phyloP scores from a whole-genome alignment of 2,113 vertebrate genomes.

The Chiloscyllium plagiosum region DNA sequence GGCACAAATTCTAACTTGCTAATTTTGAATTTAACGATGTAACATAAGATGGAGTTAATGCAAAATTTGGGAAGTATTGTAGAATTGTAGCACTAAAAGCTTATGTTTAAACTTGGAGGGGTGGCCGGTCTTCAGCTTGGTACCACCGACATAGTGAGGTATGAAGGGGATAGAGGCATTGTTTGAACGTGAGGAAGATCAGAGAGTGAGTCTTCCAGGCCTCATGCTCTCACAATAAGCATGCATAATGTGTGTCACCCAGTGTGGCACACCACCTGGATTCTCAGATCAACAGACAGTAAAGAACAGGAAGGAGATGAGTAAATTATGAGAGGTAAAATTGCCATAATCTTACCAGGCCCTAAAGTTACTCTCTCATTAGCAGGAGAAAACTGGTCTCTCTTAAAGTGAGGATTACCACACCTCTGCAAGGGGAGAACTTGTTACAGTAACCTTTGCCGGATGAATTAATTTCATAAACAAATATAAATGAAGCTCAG shows the following conservation, averaged over 20 bases:
- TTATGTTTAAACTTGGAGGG: not conserved
- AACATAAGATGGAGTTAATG: not conserved
- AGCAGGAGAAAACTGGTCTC: no score
- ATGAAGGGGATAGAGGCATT: not conserved
- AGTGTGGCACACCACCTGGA: not conserved
- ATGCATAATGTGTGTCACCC: not conserved
- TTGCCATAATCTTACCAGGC: no score
- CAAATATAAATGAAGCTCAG: no score
- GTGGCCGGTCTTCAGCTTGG: not conserved
- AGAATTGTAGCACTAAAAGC: not conserved
- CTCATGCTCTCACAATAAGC: not conserved
- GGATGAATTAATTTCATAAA: no score
- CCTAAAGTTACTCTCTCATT: no score
- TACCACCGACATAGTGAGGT: not conserved
- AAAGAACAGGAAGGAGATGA: not conserved
- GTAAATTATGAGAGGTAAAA: not conserved
- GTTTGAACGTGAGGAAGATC: not conserved
- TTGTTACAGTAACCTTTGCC: no score
- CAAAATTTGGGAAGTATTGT: not conserved
- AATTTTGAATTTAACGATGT: not conserved
- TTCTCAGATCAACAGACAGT: not conserved
- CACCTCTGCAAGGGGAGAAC: no score
- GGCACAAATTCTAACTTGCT: not conserved
- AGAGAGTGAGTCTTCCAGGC: not conserved
- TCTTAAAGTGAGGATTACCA: no score